Percentiles rank a stretch among this genome's conserved stretches.
Evolutionary conservation across 2,797 vertebrate species (phyloP).

Genomic region (Synanceia verrucosa): DNA sequence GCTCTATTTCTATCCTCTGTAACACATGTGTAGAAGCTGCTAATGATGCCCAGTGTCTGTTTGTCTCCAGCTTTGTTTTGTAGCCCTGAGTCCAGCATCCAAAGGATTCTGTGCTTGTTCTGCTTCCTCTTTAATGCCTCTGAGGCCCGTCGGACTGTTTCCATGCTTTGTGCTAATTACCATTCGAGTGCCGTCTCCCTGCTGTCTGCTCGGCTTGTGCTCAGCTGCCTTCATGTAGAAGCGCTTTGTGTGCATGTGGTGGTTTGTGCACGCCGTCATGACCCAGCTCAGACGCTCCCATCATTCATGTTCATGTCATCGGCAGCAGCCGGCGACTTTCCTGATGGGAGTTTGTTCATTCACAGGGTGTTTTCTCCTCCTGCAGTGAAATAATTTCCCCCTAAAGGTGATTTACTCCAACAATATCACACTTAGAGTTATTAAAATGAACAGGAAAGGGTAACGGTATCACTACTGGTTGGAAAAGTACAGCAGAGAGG

Average conservation of each 20-base stretch:
- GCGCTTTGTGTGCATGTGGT: neutral
- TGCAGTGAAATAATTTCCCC: slow-evolving; percentile 2
- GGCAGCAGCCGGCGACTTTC: slow-evolving; percentile 31
- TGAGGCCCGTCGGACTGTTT: slow-evolving; percentile 28
- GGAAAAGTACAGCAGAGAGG: neutral
- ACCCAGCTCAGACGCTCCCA: slow-evolving; percentile 8
- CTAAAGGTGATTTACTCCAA: slow-evolving; percentile 33
- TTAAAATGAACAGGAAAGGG: slow-evolving; percentile 27
- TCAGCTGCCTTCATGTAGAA: slow-evolving; percentile 13
- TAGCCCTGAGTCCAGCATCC: slow-evolving; percentile 43
- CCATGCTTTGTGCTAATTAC: slow-evolving; percentile 47
- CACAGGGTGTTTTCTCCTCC: neutral
- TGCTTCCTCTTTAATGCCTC: slow-evolving; percentile 31
- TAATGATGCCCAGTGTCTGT: slow-evolving; percentile 40
- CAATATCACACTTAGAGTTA: slow-evolving; percentile 24
- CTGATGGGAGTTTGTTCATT: slow-evolving; percentile 41
- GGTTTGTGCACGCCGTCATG: neutral
- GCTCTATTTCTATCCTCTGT: slow-evolving; percentile 37
- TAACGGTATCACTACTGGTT: neutral
- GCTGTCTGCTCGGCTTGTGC: slow-evolving; percentile 32
- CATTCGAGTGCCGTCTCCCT: slow-evolving; percentile 26
- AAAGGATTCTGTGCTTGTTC: slow-evolving; percentile 26
- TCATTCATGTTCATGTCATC: slow-evolving; percentile 26
- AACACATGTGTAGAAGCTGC: slow-evolving; percentile 30
- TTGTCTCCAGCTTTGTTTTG: slow-evolving; percentile 40